Evolutionary conservation across 2,888 invertebrate species (phyloP).

Genomic region (Myathropa florea): DNA sequence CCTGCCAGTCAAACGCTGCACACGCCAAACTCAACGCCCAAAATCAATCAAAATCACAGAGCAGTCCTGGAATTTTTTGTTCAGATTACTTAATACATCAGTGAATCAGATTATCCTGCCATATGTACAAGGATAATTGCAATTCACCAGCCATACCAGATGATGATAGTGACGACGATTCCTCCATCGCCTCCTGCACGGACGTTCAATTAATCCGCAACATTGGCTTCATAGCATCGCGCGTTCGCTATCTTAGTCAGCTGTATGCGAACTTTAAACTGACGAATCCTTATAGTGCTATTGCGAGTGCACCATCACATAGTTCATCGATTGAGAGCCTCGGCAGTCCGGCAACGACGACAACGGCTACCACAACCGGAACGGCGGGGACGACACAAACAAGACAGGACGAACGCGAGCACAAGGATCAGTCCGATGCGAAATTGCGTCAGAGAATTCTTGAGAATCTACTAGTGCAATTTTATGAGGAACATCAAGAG

Average conservation of each 20-base stretch:
- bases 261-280: slow-evolving; percentile 77
- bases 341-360: slow-evolving; percentile 67
- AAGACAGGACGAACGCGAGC: slow-evolving; percentile 5
- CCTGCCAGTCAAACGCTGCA: background rate
- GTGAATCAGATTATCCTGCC: slow-evolving; percentile 60
- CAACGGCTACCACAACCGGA: too few species aligned
- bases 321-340: slow-evolving; percentile 67
- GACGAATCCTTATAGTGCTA: slow-evolving; percentile 78
- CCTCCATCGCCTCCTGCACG: slow-evolving; percentile 73
- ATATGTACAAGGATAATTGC: slow-evolving; percentile 73
- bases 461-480: slow-evolving; percentile 79
- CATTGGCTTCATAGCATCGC: slow-evolving; percentile 80
- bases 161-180: slow-evolving; percentile 66
- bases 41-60: background rate
- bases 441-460: slow-evolving; percentile 73
- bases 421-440: slow-evolving; percentile 46
- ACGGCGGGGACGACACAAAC: too few species aligned
- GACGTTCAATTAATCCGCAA: slow-evolving; percentile 79
- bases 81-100: slow-evolving; percentile 34
- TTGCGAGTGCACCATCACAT: slow-evolving; percentile 73
- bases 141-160: slow-evolving; percentile 67
- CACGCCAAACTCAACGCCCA: background rate
- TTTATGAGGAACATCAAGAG: slow-evolving; percentile 79
- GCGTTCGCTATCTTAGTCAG: slow-evolving; percentile 78
- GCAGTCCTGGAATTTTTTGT: slow-evolving; percentile 27